These are phyloP conservation scores for Lithophane leautieri DNA, from an alignment of 2,888 invertebrate species.

Conservation along the genomic window DNA sequence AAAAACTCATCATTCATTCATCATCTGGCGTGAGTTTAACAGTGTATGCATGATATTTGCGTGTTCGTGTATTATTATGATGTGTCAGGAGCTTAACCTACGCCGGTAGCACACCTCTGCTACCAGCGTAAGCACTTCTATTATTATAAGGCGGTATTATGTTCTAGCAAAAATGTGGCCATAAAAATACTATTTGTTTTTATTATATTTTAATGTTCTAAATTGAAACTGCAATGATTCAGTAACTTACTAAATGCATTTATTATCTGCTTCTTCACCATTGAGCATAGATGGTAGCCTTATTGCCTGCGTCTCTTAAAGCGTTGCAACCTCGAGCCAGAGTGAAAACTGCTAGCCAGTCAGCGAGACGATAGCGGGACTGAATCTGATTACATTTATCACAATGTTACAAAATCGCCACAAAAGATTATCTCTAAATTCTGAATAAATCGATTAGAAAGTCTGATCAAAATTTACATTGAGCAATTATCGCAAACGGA, in stretches of 20 bases:
- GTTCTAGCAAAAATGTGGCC: neutral
- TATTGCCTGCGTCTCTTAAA: too few relatives aligned
- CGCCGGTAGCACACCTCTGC: too few relatives aligned
- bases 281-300: too few relatives aligned
- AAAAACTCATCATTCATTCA: too few relatives aligned
- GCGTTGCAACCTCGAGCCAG: too few relatives aligned
- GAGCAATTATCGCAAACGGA: slow-evolving; percentile 58
- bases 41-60: neutral
- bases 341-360: too few relatives aligned
- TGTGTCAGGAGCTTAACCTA: neutral
- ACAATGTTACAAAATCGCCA: neutral
- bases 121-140: too few relatives aligned
- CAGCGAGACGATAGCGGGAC: too few relatives aligned
- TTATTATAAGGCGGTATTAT: too few relatives aligned
- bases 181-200: neutral
- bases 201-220: neutral
- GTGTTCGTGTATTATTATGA: neutral
- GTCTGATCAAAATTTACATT: slow-evolving; percentile 50
- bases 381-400: neutral
- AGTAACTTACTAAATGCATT: neutral
- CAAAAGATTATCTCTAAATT: neutral
- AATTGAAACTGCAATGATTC: neutral
- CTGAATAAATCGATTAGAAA: slow-evolving; percentile 54
- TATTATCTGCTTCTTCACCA: neutral
- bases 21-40: neutral